These are phyloP conservation scores for Campoletis raptor DNA, from an alignment of 2,888 invertebrate genomes.

Conservation along the genomic window DNA sequence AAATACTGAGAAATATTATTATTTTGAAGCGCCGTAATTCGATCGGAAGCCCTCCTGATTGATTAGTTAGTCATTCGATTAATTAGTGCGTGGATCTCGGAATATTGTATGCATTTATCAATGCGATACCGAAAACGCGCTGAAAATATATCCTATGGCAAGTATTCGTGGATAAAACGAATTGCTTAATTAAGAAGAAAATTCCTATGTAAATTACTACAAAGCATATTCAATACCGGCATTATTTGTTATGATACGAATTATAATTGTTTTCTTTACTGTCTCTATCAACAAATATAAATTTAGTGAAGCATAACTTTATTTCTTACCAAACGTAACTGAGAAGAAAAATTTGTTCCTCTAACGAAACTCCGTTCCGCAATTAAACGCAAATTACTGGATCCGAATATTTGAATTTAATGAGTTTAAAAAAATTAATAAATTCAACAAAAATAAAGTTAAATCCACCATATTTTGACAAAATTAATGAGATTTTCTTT, in stretches of 20 bases:
- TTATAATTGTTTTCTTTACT: not conserved
- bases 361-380: no score
- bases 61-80: constrained; percentile 1
- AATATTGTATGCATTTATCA: not conserved
- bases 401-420: no score
- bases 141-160: not conserved
- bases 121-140: not conserved
- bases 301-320: not conserved
- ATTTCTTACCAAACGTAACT: no score
- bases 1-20: not conserved
- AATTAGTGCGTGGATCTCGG: not conserved
- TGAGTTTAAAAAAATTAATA: no score
- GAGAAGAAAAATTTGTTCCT: not conserved
- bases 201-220: not conserved
- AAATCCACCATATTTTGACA: no score
- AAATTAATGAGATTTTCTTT: no score
- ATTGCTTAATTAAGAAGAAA: not conserved
- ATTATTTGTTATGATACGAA: not conserved
- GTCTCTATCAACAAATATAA: not conserved
- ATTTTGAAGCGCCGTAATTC: not conserved
- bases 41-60: not conserved
- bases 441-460: no score
- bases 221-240: not conserved
- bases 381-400: no score
- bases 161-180: not conserved